Conservation (phyloP, 2,113 vertebrate species). For the Pandion haliaetus region DNA sequence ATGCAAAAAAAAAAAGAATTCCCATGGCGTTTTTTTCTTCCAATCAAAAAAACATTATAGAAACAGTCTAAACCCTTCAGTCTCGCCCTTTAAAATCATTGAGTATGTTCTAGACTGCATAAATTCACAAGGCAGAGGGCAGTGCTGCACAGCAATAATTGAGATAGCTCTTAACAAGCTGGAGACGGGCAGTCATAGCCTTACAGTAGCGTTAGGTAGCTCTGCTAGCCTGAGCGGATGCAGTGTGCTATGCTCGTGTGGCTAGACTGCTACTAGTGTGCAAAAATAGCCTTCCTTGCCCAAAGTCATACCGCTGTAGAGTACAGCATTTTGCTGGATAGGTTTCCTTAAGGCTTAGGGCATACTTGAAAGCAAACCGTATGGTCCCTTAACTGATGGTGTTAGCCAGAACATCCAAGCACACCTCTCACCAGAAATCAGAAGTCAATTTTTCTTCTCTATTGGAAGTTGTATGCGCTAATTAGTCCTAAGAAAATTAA, state of each 20-base stretch:
- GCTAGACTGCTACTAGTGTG: neutral
- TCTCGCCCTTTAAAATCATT: neutral
- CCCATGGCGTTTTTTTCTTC: neutral
- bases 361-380: neutral
- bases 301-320: neutral
- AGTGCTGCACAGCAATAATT: neutral
- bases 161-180: neutral
- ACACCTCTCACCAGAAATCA: constrained; percentile 20
- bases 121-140: neutral
- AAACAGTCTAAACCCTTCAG: neutral
- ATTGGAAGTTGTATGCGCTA: neutral
- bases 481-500: constrained; percentile 22
- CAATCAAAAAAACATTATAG: neutral
- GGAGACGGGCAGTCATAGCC: accelerated
- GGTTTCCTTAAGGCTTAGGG: neutral
- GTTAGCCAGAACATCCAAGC: neutral
- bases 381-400: neutral
- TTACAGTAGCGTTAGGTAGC: accelerated
- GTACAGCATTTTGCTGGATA: neutral
- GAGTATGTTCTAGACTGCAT: neutral
- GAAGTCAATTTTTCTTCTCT: constrained; percentile 38
- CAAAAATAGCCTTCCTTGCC: neutral
- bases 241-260: neutral
- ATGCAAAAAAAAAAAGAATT: neutral
- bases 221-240: neutral